These are phyloP conservation scores for Cyanoramphus novaezelandiae DNA, from an alignment of 2,113 vertebrate genomes.

Conservation along the genomic window DNA sequence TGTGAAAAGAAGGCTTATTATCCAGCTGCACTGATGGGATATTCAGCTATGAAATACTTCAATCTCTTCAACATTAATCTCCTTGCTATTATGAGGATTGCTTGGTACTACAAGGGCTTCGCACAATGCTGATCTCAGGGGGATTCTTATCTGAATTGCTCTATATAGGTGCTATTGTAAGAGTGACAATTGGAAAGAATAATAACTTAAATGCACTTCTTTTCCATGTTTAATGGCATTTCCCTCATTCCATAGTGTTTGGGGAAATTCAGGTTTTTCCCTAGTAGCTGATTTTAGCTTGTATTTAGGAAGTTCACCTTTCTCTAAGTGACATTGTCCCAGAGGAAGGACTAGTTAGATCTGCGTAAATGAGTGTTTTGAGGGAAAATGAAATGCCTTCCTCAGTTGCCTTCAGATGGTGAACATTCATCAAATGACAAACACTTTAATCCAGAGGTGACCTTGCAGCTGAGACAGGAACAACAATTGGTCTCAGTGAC, in stretches of 20 bases:
- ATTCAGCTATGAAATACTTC: neutral
- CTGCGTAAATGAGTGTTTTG: neutral
- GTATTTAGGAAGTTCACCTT: neutral
- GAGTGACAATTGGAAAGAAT: neutral
- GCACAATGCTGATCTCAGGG: neutral
- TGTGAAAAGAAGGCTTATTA: conserved; percentile 31
- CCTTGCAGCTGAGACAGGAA: conserved; percentile 43
- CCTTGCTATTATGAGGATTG: neutral
- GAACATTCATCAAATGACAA: neutral
- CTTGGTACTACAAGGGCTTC: neutral
- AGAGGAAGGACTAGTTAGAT: neutral
- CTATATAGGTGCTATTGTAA: neutral
- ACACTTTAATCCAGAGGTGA: conserved; percentile 20
- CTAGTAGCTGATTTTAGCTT: neutral
- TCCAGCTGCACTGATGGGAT: neutral
- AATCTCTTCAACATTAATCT: neutral
- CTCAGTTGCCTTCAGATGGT: neutral
- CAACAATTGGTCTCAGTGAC: neutral
- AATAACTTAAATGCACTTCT: neutral
- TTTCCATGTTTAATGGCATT: neutral
- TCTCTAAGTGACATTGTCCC: neutral
- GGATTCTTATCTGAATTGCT: neutral
- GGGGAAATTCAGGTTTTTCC: neutral
- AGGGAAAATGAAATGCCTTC: neutral
- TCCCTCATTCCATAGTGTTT: neutral